Conservation (phyloP, 2,888 invertebrate genomes). For the Oscheius sp. region DNA sequence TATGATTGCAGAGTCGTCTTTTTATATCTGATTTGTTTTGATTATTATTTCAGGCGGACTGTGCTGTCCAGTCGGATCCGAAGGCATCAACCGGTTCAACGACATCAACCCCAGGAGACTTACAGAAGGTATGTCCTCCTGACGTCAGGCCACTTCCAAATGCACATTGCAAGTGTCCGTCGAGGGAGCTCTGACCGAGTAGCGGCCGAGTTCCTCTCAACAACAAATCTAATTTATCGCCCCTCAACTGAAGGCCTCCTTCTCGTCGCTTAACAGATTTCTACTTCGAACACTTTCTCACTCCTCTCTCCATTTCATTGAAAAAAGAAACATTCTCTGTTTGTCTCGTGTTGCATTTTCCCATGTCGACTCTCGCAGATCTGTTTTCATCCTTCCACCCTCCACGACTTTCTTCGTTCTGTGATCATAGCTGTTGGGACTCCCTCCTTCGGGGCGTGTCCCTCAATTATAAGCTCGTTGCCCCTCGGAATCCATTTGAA, state of each 20-base stretch:
- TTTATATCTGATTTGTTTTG: too few species aligned
- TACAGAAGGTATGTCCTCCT: slow-evolving; percentile 5
- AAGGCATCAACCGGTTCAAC: slow-evolving; percentile 22
- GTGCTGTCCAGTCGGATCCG: slow-evolving; percentile 42
- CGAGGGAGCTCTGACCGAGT: not conserved
- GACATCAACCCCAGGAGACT: not conserved
- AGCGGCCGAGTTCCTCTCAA: not conserved
- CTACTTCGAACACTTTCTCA: slow-evolving; percentile 18
- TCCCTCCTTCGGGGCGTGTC: slow-evolving; percentile 21
- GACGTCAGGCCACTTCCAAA: not conserved
- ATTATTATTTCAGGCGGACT: slow-evolving; percentile 39
- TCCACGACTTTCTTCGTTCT: too few species aligned
- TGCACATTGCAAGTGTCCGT: slow-evolving; percentile 8
- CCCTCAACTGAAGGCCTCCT: slow-evolving; percentile 1
- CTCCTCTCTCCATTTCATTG: slow-evolving; percentile 1
- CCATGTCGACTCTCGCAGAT: too few species aligned
- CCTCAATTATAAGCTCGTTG: slow-evolving; percentile 29
- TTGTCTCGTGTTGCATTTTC: too few species aligned
- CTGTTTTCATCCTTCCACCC: too few species aligned
- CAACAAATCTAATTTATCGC: slow-evolving; percentile 28
- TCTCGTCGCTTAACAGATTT: not conserved
- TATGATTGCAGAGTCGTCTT: not conserved
- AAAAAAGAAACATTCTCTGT: not conserved
- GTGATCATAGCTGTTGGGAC: too few species aligned
- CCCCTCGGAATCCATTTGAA: slow-evolving; percentile 21